Evolutionary conservation across 2,113 vertebrate genomes (phyloP).

Genomic region (Phocoena sinus): DNA sequence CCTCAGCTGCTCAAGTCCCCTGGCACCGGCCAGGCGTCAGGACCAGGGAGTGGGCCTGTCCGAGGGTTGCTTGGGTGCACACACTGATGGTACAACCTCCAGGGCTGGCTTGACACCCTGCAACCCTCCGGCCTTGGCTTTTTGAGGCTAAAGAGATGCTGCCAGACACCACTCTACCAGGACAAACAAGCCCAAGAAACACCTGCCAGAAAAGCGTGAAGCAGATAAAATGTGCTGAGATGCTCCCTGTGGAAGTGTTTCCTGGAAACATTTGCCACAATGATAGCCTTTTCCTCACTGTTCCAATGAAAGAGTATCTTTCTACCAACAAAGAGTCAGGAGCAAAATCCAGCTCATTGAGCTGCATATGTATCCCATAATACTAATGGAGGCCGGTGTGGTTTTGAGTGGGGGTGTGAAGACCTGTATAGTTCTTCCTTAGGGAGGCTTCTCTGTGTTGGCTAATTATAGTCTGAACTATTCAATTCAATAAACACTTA

Average conservation of each 20-base stretch:
- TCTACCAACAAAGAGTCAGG: background rate
- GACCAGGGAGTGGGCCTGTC: background rate
- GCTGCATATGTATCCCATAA: background rate
- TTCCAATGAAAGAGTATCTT: background rate
- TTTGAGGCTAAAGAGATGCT: background rate
- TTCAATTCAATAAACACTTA: background rate
- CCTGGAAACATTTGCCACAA: background rate
- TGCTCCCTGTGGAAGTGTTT: background rate
- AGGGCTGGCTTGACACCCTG: background rate
- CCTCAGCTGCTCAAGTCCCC: background rate
- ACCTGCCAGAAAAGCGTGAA: background rate
- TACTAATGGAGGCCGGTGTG: background rate
- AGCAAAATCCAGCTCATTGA: background rate
- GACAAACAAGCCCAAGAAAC: background rate
- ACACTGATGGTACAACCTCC: accelerated
- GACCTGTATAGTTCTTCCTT: background rate
- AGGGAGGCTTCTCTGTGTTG: background rate
- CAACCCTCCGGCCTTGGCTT: background rate
- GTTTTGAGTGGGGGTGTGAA: background rate
- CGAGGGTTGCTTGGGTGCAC: background rate
- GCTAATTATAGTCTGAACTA: background rate
- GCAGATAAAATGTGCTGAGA: background rate
- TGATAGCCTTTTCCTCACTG: background rate
- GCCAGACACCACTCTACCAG: background rate
- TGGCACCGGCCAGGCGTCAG: background rate